phyloP scores from a whole-genome alignment of 2,113 vertebrate species.

The Neotragus moschatus region DNA sequence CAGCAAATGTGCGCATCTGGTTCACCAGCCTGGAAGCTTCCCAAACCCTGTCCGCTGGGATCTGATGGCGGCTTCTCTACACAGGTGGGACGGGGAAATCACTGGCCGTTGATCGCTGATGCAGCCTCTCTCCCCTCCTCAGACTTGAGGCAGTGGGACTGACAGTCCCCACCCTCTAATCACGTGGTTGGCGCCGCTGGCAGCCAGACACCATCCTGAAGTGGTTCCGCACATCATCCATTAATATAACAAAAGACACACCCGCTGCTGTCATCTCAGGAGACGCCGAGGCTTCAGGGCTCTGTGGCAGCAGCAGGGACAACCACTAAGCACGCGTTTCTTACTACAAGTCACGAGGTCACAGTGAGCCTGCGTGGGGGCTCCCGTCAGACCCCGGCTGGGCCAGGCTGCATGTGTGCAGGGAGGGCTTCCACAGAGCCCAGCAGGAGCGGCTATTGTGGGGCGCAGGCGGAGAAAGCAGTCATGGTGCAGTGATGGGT shows the following conservation, averaged over 20 bases:
- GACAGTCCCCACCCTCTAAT: neutral
- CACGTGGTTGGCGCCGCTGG: neutral
- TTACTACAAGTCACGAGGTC: fast-evolving
- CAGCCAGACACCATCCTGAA: neutral
- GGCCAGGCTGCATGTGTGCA: fast-evolving
- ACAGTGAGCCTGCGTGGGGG: neutral
- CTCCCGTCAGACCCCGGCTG: neutral
- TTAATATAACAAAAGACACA: neutral
- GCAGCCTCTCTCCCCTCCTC: neutral
- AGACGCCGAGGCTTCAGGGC: neutral
- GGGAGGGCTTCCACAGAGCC: neutral
- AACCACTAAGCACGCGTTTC: no score
- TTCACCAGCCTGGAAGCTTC: neutral
- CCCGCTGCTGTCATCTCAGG: fast-evolving
- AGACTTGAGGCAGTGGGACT: neutral
- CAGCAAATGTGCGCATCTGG: neutral
- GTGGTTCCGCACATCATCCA: fast-evolving
- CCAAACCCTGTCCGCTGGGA: no score
- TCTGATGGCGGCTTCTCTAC: neutral
- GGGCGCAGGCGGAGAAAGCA: fast-evolving
- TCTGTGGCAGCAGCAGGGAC: neutral
- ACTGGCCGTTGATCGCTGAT: fast-evolving
- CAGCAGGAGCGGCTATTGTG: fast-evolving
- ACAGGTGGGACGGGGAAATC: no score
- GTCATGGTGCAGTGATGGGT: fast-evolving